Evolutionary conservation across 1,140 invertebrate genomes (phyloP).

Genomic region (Reticulitermes speratus): DNA sequence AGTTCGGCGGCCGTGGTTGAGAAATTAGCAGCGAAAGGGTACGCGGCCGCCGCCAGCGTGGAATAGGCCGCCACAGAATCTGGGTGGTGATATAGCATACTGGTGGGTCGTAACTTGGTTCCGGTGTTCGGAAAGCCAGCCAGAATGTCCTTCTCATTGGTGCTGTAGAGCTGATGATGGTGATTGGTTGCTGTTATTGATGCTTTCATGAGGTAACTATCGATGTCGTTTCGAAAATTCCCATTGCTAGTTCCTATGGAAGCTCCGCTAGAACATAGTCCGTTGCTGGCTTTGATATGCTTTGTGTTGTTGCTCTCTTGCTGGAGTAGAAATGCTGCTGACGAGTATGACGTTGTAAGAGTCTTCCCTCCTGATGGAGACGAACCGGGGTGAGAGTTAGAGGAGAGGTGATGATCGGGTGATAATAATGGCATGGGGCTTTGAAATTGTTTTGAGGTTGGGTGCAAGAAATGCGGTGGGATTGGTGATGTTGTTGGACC

Average conservation of each 20-base stretch:
- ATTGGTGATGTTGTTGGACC: background rate
- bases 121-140: slow-evolving; percentile 25
- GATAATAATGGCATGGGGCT: slow-evolving; percentile 1
- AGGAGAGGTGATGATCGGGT: background rate
- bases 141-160: slow-evolving; percentile 29
- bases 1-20: slow-evolving; percentile 41
- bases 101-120: slow-evolving; percentile 14
- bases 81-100: slow-evolving; percentile 38
- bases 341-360: slow-evolving; percentile 14
- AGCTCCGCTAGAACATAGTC: background rate
- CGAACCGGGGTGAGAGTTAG: slow-evolving; percentile 4
- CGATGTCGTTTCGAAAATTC: slow-evolving; percentile 24
- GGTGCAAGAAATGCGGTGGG: slow-evolving; percentile 13
- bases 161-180: slow-evolving; percentile 23
- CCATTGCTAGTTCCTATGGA: slow-evolving; percentile 22
- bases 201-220: slow-evolving; percentile 26
- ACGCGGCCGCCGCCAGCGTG: slow-evolving; percentile 35
- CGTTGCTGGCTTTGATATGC: slow-evolving; percentile 20
- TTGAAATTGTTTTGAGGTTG: slow-evolving; percentile 5
- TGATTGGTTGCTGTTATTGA: background rate
- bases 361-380: slow-evolving; percentile 25
- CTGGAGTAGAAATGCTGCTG: slow-evolving; percentile 21
- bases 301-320: slow-evolving; percentile 20
- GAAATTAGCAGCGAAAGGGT: slow-evolving; percentile 48
- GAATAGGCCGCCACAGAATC: slow-evolving; percentile 43